phyloP scores from a whole-genome alignment of 2,113 vertebrate species.

The Crocuta crocuta region DNA sequence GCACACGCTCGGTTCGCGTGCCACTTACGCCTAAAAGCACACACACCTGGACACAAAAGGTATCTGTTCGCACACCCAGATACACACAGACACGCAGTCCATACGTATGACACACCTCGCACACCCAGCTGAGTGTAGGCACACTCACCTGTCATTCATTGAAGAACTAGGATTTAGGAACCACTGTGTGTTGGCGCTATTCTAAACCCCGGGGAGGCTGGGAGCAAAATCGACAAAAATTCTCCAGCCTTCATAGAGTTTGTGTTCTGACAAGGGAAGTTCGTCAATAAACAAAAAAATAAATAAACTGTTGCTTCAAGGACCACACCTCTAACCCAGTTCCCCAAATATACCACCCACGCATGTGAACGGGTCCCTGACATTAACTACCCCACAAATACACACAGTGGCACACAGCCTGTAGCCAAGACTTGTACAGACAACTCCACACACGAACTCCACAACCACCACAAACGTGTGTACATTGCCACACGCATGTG shows the following conservation, averaged over 20 bases:
- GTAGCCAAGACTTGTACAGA: background rate
- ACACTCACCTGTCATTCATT: background rate
- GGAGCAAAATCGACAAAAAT: background rate
- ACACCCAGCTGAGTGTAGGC: background rate
- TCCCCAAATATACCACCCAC: background rate
- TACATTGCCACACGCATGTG: background rate
- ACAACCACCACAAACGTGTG: background rate
- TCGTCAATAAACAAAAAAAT: conserved; percentile 23
- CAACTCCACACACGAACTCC: background rate
- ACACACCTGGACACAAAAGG: background rate
- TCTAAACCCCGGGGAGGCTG: background rate
- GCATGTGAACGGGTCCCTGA: background rate
- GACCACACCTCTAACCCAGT: background rate
- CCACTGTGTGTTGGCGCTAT: background rate
- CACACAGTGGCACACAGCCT: background rate
- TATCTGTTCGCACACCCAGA: background rate
- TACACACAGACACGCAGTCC: background rate
- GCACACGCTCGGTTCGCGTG: background rate
- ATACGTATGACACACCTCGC: background rate
- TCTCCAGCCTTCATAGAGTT: background rate
- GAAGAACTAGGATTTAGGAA: background rate
- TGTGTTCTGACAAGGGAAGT: background rate
- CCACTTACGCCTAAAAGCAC: background rate
- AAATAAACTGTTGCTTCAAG: background rate
- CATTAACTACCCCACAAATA: background rate